A percentile compares a stretch with the other conserved stretches of the same genome.
Conservation (phyloP, 2,888 invertebrate genomes). For the Tachina fera region DNA sequence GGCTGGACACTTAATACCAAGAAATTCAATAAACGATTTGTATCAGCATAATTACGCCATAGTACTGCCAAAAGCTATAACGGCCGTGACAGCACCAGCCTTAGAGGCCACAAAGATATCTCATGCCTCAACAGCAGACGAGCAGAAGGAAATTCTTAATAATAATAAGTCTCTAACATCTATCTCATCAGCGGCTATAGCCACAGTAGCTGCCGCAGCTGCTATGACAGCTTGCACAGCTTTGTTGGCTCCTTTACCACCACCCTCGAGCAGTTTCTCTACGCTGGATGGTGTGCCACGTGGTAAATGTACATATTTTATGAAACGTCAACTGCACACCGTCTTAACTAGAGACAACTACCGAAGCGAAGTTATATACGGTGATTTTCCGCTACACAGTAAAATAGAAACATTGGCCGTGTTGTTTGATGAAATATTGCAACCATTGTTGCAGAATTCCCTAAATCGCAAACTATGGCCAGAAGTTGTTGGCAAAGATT, state of each 20-base stretch:
- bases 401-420: conserved; percentile 88
- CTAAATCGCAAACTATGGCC: conserved; percentile 90
- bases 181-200: conserved; percentile 59
- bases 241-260: conserved; percentile 77
- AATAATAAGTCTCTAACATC: conserved; percentile 59
- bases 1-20: conserved; percentile 83
- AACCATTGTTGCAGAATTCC: conserved; percentile 88
- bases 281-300: conserved; percentile 81
- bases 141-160: conserved; percentile 12
- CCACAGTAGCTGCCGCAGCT: conserved; percentile 73
- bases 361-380: conserved; percentile 85
- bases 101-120: background rate
- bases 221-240: conserved; percentile 75
- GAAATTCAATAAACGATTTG: conserved; percentile 82
- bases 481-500: conserved; percentile 87
- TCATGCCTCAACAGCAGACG: background rate
- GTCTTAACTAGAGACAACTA: conserved; percentile 81
- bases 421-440: conserved; percentile 89
- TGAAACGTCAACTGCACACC: conserved; percentile 77
- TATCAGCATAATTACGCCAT: conserved; percentile 76
- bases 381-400: conserved; percentile 88
- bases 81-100: conserved; percentile 36
- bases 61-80: conserved; percentile 43
- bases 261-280: conserved; percentile 80
- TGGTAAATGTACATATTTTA: conserved; percentile 84